These are phyloP conservation scores for Hyposmocoma kahamanoa DNA, from an alignment of 1,140 invertebrate genomes.

Conservation along the genomic window DNA sequence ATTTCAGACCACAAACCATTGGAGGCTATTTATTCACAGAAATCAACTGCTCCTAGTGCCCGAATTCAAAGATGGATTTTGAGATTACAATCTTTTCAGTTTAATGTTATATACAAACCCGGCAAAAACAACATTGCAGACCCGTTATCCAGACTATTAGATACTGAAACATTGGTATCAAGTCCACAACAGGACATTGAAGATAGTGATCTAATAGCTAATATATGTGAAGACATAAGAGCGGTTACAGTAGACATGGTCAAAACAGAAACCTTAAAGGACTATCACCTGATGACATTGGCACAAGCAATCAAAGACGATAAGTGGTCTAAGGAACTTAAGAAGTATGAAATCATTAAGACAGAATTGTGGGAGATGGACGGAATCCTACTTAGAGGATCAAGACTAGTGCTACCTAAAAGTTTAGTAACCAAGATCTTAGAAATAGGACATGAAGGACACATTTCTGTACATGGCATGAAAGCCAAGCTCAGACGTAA, in stretches of 20 bases:
- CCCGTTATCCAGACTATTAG: not conserved
- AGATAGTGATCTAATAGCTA: not conserved
- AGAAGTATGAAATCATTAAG: slow-evolving; percentile 5
- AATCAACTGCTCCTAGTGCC: slow-evolving; percentile 1
- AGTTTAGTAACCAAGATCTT: slow-evolving; percentile 17
- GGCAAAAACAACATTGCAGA: slow-evolving; percentile 6
- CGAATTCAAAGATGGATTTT: slow-evolving; percentile 3
- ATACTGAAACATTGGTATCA: not conserved
- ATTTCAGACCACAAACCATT: slow-evolving; percentile 6
- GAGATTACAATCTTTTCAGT: slow-evolving; percentile 2
- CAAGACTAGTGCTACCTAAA: slow-evolving; percentile 20
- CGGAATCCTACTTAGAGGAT: slow-evolving; percentile 16
- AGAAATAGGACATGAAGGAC: slow-evolving; percentile 37
- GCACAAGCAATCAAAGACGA: not conserved
- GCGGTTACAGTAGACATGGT: not conserved
- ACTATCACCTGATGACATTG: not conserved
- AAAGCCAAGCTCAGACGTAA: slow-evolving; percentile 38
- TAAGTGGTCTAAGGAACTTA: not conserved
- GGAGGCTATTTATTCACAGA: slow-evolving; percentile 5
- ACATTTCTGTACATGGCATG: slow-evolving; percentile 34
- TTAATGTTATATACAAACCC: slow-evolving; percentile 7
- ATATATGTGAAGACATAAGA: not conserved
- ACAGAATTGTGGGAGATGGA: not conserved
- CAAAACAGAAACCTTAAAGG: not conserved
- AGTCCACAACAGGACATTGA: not conserved